Evolutionary conservation across 2,888 invertebrate species (phyloP).

Genomic region (Scaeva pyrastri): DNA sequence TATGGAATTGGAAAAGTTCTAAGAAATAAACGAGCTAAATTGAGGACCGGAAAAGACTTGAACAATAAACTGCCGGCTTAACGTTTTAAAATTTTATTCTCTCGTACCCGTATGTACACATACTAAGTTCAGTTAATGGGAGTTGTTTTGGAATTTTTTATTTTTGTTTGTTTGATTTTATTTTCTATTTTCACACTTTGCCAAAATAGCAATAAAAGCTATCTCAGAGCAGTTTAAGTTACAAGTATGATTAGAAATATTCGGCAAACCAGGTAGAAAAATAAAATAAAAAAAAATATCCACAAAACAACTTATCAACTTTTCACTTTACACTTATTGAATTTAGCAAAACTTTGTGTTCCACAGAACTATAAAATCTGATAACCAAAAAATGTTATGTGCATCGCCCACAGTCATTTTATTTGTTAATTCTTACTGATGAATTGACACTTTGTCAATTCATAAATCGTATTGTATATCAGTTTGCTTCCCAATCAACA

Average conservation of each 20-base stretch:
- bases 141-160: conserved; percentile 4
- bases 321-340: too few relatives aligned
- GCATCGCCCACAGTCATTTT: too few relatives aligned
- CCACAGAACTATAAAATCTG: too few relatives aligned
- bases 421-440: too few relatives aligned
- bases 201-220: neutral
- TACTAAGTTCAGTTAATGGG: conserved; percentile 51
- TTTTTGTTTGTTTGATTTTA: neutral
- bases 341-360: too few relatives aligned
- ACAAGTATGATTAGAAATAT: neutral
- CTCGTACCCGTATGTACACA: conserved; percentile 5
- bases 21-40: conserved; percentile 40
- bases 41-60: conserved; percentile 48
- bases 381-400: too few relatives aligned
- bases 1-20: conserved; percentile 43
- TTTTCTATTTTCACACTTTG: neutral
- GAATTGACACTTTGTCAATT: too few relatives aligned
- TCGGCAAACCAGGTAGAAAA: too few relatives aligned
- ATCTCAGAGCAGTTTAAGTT: neutral
- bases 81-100: conserved; percentile 29
- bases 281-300: too few relatives aligned
- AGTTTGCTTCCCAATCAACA: too few relatives aligned
- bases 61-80: conserved; percentile 49
- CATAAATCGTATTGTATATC: too few relatives aligned
- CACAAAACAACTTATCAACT: too few relatives aligned